These are phyloP conservation scores for Ochotona princeps DNA, from an alignment of 2,113 vertebrate genomes.

Conservation along the genomic window DNA sequence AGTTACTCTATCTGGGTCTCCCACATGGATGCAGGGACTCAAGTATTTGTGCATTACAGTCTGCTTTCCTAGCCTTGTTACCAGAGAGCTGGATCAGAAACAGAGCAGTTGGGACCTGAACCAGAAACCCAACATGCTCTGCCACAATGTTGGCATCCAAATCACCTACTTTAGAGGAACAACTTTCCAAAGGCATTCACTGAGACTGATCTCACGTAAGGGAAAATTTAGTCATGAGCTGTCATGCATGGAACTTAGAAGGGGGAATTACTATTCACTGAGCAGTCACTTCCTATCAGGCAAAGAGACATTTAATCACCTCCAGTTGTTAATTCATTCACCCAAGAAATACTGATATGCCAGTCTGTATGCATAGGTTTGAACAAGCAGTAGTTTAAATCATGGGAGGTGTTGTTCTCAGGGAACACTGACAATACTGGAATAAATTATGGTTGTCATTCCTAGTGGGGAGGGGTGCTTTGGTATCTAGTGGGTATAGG, in stretches of 20 bases:
- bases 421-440: background rate
- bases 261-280: background rate
- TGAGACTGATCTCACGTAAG: background rate
- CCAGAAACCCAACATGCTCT: too few relatives aligned
- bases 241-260: background rate
- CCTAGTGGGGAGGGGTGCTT: accelerated
- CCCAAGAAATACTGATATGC: background rate
- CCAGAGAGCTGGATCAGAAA: too few relatives aligned
- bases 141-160: background rate
- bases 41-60: too few relatives aligned
- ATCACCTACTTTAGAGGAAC: background rate
- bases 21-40: too few relatives aligned
- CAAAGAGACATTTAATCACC: background rate
- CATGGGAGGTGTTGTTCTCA: background rate
- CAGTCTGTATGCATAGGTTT: background rate
- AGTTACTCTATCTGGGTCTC: too few relatives aligned
- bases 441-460: background rate
- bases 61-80: too few relatives aligned
- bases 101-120: too few relatives aligned
- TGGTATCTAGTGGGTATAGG: background rate
- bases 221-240: background rate
- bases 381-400: background rate
- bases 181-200: background rate
- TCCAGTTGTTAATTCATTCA: background rate
- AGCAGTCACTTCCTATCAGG: background rate